Evolutionary conservation across 2,797 vertebrate species (phyloP), one percentile per base, ranked within the genome.

Genomic region (Anguilla pacifica): DNA sequence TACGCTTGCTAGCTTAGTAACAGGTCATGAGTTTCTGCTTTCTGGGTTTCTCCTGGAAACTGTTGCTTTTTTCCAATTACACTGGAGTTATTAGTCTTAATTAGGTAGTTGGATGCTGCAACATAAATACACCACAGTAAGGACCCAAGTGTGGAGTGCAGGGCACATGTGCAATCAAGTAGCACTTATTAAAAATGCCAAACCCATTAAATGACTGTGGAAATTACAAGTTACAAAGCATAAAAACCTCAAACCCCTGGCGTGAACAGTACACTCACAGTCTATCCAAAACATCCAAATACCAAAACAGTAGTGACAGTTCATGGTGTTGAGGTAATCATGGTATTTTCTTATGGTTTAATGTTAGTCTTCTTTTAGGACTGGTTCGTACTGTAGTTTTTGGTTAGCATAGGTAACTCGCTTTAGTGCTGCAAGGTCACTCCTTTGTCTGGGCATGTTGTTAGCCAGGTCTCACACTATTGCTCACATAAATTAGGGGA

Each of bases 111-210:
- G 35, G 31, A 74, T 31, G 2, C 28, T 74, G 70, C 35, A 28
- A 70, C n/a, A 70, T 10, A 31, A 74, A 74, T 17, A 39, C 70
- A 74, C 15, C 28, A 17, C 70, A 74, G 70, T 74, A 17, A 74
- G 70, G 28, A 74, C 15, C 31, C 13, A 10, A 31, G n/a, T 31
- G 70, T 74, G 70, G 70, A 74, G 70, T 35, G 70, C 31, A 74
- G 28, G 67, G 64, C 25, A 70, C 64, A 70, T 70, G 64, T 70
- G 67, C 67, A 70, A 6, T 74, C 70, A 35, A 13, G 70, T 17
- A 74, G 15, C 70, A 74, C 31, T 74, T 74, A 39, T 74, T 74
- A 74, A 74, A 74, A 39, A 74, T 74, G 70, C 31, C 70, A 74
- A 74, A 74, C 70, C 28, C 70, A 2, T 70, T 70, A 70, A 70